phyloP scores from a whole-genome alignment of 2,797 vertebrate species.

The Siniperca undulata region DNA sequence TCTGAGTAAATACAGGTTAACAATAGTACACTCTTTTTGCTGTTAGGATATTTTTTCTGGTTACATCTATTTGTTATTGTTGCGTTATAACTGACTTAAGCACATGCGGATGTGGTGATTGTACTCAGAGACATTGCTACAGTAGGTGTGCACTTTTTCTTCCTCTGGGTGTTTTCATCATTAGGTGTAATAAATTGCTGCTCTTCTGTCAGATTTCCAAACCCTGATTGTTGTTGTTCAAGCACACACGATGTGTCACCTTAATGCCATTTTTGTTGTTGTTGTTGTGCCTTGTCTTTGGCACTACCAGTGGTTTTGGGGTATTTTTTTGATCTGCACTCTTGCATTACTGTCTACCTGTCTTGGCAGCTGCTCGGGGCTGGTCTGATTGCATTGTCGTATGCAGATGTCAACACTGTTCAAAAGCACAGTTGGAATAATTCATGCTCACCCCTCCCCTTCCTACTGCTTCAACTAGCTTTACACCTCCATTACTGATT shows the following conservation, averaged over 20 bases:
- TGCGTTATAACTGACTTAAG: constrained; percentile 31
- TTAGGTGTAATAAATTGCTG: constrained; percentile 30
- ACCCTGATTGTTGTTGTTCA: constrained; percentile 10
- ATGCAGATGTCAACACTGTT: constrained; percentile 66
- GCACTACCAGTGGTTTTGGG: constrained; percentile 16
- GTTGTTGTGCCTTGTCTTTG: constrained; percentile 8
- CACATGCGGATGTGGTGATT: constrained; percentile 35
- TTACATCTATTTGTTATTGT: neutral
- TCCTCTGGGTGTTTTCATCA: constrained; percentile 55
- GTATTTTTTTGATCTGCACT: constrained; percentile 32
- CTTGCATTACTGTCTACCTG: constrained; percentile 20
- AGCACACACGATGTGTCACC: constrained; percentile 46
- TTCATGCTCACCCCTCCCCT: constrained; percentile 54
- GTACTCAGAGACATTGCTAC: constrained; percentile 45
- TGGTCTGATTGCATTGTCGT: constrained; percentile 65
- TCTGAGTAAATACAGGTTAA: constrained; percentile 39
- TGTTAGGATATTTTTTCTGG: neutral
- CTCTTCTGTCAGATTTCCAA: constrained; percentile 56
- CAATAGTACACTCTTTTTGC: constrained; percentile 12
- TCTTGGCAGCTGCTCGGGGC: constrained; percentile 31
- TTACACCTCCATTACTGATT: constrained; percentile 48
- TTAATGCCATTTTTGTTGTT: neutral
- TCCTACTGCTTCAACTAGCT: neutral
- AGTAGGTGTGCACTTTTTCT: constrained; percentile 51
- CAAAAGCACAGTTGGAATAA: constrained; percentile 64